These are phyloP conservation scores for Thysanoteuthis rhombus DNA, from an alignment of 2,888 invertebrate species.

Conservation along the genomic window DNA sequence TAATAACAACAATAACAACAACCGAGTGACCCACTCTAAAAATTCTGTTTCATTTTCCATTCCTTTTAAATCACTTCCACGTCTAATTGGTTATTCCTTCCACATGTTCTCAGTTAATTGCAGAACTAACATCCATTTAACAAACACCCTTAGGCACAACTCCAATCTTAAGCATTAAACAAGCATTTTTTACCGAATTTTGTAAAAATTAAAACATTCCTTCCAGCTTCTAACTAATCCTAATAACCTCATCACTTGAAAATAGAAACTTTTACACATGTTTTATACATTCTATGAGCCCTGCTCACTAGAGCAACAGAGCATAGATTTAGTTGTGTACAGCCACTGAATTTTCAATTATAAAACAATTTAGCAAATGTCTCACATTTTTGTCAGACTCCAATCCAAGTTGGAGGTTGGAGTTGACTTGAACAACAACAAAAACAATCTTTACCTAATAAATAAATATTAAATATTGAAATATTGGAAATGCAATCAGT, in stretches of 20 bases:
- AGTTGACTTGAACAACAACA: no score
- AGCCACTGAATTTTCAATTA: neutral
- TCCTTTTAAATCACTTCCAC: neutral
- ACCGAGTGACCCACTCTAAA: neutral
- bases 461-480: no score
- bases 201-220: neutral
- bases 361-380: neutral
- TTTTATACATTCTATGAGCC: neutral
- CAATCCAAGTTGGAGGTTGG: no score
- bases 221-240: neutral
- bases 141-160: neutral
- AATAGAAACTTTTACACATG: neutral
- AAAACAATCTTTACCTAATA: no score
- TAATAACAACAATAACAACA: neutral
- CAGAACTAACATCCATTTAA: neutral
- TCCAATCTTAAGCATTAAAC: neutral
- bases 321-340: neutral
- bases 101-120: neutral
- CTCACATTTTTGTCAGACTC: no score
- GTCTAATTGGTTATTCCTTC: neutral
- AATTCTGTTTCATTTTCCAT: neutral
- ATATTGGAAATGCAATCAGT: no score
- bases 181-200: neutral
- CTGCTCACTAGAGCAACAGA: slow-evolving; percentile 12
- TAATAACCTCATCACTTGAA: slow-evolving; percentile 12